Evolutionary conservation across 2,113 vertebrate genomes (phyloP), one percentile per base, ranked within the genome.

Genomic region (Apteryx owenii): DNA sequence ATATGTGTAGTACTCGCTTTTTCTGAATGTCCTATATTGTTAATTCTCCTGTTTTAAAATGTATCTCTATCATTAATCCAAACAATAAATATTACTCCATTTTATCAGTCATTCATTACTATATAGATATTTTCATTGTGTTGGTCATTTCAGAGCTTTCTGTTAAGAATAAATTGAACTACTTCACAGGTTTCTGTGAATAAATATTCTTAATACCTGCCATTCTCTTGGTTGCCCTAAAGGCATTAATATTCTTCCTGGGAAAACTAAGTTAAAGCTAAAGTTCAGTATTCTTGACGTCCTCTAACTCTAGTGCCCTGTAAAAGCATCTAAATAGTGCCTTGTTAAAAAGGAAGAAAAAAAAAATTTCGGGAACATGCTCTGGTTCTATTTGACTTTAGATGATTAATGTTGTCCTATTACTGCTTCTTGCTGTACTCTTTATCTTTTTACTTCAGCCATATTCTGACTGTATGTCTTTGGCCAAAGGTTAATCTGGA

Each of bases 101-200:
- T 95, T 97, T 81, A 88, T 94, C 42, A 46, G 21, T 54, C 48
- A 38, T 87, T 89, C 33, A 60, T 93, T 78, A 15, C 26, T 83
- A 0, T 68, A 29, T 50, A 91, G 33, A 36, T 93, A 53, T 12
- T 72, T 88, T 86, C 51, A 78, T 84, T 92, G 53, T 65, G 56
- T 50, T 79, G 40, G 48, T 86, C 56, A 69, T 70, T 95, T 93
- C 29, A 68, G 40, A 40, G 2, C 76, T 81, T 95, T 88, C 33
- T 81, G 15, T 62, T 93, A 64, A 71, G 62, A 90, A 36, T 42
- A 64, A 83, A 44, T 71, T 85, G 28, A 93, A 87, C 28, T 23
- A 44, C 26, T 84, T 92, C 19, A 17, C 28, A 93, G 58, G 9
- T 75, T 88, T 66, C 40, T 81, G 19, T n/a, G 81, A 75, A 73